phyloP scores from a whole-genome alignment of 2,113 vertebrate species.

The Todiramphus saurophagus region DNA sequence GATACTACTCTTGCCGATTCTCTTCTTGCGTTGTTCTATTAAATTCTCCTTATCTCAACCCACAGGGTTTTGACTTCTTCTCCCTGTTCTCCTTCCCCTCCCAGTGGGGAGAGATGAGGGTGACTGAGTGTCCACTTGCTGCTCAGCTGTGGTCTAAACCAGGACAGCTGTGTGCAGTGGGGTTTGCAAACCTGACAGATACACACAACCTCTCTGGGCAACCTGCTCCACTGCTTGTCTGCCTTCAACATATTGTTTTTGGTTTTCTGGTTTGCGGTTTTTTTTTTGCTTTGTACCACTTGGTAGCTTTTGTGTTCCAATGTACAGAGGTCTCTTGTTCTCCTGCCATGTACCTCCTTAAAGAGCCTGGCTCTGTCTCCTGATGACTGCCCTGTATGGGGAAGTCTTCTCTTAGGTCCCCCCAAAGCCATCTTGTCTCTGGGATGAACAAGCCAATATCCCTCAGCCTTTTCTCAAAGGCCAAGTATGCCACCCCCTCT shows the following conservation, averaged over 20 bases:
- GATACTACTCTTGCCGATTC: too few relatives aligned
- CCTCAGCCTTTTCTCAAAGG: background rate
- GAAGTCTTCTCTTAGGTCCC: background rate
- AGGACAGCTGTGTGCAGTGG: background rate
- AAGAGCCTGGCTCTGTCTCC: background rate
- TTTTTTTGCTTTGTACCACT: background rate
- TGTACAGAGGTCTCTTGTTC: background rate
- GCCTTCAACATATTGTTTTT: background rate
- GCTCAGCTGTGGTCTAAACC: too few relatives aligned
- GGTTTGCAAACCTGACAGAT: background rate
- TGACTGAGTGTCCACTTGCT: too few relatives aligned
- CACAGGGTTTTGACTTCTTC: too few relatives aligned
- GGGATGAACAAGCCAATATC: background rate
- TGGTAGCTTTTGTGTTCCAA: background rate
- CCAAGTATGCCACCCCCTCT: fast-evolving
- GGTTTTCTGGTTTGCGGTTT: background rate
- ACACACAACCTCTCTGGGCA: background rate
- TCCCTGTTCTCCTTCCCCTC: too few relatives aligned
- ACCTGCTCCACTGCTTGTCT: background rate
- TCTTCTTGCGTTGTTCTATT: too few relatives aligned
- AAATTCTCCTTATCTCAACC: too few relatives aligned
- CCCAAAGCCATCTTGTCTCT: background rate
- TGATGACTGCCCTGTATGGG: background rate
- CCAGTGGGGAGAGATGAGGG: too few relatives aligned
- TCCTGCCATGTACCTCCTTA: background rate